Percentiles rank a stretch among this genome's conserved stretches.
phyloP scores from a whole-genome alignment of 2,113 vertebrate species.

The Dicentrarchus labrax region DNA sequence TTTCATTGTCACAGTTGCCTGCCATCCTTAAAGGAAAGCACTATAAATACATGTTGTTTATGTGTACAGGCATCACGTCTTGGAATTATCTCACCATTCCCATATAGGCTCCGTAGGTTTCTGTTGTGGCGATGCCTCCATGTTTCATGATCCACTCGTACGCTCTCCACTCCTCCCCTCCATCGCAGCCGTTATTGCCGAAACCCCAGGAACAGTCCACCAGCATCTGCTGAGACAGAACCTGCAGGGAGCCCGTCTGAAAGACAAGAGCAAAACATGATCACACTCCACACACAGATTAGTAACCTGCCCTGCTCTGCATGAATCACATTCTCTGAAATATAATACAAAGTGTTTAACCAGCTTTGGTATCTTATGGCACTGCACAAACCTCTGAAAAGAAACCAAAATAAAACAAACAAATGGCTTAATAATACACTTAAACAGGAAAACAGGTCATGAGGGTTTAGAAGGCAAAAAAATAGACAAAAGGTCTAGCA shows the following conservation, averaged over 20 bases:
- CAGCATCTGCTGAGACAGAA: slow-evolving; percentile 89
- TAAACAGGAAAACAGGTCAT: neutral
- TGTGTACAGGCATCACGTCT: too few relatives aligned
- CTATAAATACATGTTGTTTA: too few relatives aligned
- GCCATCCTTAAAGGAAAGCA: neutral
- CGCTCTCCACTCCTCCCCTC: slow-evolving; percentile 87
- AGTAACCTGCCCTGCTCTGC: neutral
- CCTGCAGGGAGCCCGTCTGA: slow-evolving; percentile 83
- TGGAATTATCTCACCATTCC: slow-evolving; percentile 82
- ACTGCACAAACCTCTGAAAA: neutral
- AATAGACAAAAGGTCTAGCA: neutral
- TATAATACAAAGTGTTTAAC: neutral
- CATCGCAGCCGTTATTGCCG: slow-evolving; percentile 87
- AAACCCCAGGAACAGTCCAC: slow-evolving; percentile 90
- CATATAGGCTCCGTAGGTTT: slow-evolving; percentile 86
- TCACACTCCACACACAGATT: neutral
- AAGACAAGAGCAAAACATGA: neutral
- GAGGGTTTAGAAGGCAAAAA: too few relatives aligned
- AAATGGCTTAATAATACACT: neutral
- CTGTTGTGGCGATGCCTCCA: slow-evolving; percentile 86
- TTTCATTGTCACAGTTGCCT: neutral
- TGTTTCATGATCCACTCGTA: slow-evolving; percentile 90
- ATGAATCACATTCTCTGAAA: neutral
- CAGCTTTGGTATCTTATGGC: neutral
- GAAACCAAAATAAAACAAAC: neutral